Base-by-base conservation (phyloP, 2,888 invertebrate species). In the Galerucella calmariensis region DNA sequence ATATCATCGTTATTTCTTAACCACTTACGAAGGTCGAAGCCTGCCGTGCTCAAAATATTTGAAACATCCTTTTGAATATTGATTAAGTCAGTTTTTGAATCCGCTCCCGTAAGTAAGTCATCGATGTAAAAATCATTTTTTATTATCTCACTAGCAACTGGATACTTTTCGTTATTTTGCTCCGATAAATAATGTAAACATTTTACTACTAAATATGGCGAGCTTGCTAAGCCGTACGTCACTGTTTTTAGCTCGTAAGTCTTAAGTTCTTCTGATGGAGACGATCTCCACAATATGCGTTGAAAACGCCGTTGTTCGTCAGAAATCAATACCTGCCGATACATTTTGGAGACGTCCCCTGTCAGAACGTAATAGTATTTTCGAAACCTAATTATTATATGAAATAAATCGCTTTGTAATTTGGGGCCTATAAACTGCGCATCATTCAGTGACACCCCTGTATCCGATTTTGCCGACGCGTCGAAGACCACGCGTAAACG, bases 401-500 rank as follows among this genome's bases (percentile, higher is more conserved):
- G 2, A 62, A 77, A 75, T 59, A 77, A 65, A 48, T 77, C 75
- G 35, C 51, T 51, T 63, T 77, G 77, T 12, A 77, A 35, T 12
- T 67, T 56, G 8, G 75, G 78, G 4, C 77, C 78, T 12, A 56
- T 48, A n/a, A 61, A 48, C 53, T 75, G 75, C 11, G 71, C 24
- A 46, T 77, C 69, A 62, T 77, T 79, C 2, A 78, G 56, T 11
- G 79, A 77, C 14, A 66, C 8, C 4, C 77, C 79, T 10, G 58
- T 68, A 69, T 70, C 70, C 8, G 74, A 68, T 63, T 61, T 71
- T 27, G 72, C 68, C 27, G 69, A 73, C 11, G 67, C 78, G 59
- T 79, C 77, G 58, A 79, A 79, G 10, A 78, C 77, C 2, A 78
- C 77, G 16, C 77, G 59, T 16, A 78, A 44, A 73, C 73, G 69